Evolutionary conservation across 2,888 invertebrate genomes (phyloP), one percentile per base, ranked within the genome.

Genomic region (Empis livida): DNA sequence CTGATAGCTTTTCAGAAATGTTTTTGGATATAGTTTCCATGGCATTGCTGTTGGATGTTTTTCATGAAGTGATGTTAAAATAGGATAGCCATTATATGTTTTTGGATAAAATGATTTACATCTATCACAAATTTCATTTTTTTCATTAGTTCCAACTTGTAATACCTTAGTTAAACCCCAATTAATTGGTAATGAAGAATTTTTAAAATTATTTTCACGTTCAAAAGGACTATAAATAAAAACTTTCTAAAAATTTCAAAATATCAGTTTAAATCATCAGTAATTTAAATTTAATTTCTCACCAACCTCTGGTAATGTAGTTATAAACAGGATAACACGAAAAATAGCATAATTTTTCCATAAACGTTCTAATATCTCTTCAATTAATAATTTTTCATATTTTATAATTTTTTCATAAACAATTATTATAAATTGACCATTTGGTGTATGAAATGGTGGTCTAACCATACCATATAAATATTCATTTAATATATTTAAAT

Each of bases 51-150:
- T 64, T 32, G 65, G 63, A 39, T 39, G 17, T 10, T 54, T 41
- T 9, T 66, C 44, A 41, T 51, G 48, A 11, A 63, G 59, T 1
- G 65, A 54, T 37, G 57, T 59, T 17, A 10, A 10, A n/a, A 72
- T 50, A 11, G 61, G 59, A 51, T 65, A 65, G 3, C 64, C 63
- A 23, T 65, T 56, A 10, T 40, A 46, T 23, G 27, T 69, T 55
- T 51, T 68, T 54, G 35, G 46, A 17, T 39, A 39, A 17, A 5
- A 17, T 17, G 39, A 13, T 39, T 39, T 17, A 17, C 17, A 17
- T 17, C 39, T 16, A 11, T 39, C 17, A 17, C 39, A 39, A 17
- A 39, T 39, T 27, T 27, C 23, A 39, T 17, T 11, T 20, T 14
- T 17, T 8, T 16, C 13, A 11, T 10, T 13, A 9, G 39, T 17